A percentile compares a stretch with the other conserved stretches of the same genome.
phyloP scores from a whole-genome alignment of 2,797 vertebrate species.

The Pogonophryne albipinna region DNA sequence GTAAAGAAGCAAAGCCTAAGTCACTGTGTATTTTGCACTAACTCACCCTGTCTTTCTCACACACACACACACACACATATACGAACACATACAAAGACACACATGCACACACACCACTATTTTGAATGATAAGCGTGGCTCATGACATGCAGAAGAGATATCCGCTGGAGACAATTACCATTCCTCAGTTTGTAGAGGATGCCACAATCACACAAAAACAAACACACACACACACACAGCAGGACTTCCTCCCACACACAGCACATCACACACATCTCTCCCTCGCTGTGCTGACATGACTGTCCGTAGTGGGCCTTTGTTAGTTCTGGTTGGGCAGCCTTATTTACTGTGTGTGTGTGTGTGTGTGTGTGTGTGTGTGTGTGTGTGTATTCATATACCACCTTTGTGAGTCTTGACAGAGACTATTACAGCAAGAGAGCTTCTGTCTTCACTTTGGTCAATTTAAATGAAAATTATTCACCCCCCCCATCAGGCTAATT shows the following conservation, averaged over 20 bases:
- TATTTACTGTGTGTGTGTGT: slow-evolving; percentile 45
- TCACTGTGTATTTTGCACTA: slow-evolving; percentile 24
- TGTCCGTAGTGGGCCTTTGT: slow-evolving; percentile 74
- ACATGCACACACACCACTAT: slow-evolving; percentile 34
- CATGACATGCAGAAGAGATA: slow-evolving; percentile 70
- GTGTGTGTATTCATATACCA: slow-evolving; percentile 31
- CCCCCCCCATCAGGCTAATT: neutral
- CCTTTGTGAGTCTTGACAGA: slow-evolving; percentile 35
- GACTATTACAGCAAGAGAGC: neutral
- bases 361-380: too few relatives aligned
- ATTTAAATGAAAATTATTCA: neutral
- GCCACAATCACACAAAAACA: slow-evolving; percentile 37
- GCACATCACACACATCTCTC: slow-evolving; percentile 4
- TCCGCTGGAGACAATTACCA: slow-evolving; percentile 72
- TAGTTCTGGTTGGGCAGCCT: slow-evolving; percentile 78
- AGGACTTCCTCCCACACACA: slow-evolving; percentile 1
- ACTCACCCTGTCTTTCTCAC: slow-evolving; percentile 3
- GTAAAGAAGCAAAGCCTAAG: slow-evolving; percentile 64
- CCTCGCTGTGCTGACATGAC: slow-evolving; percentile 68
- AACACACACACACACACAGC: slow-evolving; percentile 14
- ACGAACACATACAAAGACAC: slow-evolving; percentile 33
- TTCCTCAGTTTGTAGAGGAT: slow-evolving; percentile 63
- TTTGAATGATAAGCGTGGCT: slow-evolving; percentile 58
- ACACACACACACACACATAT: neutral
- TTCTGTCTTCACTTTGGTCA: slow-evolving; percentile 13